Percentiles rank a stretch among this genome's conserved stretches.
Conservation (phyloP, 2,797 vertebrate species). For the Fratercula arctica region DNA sequence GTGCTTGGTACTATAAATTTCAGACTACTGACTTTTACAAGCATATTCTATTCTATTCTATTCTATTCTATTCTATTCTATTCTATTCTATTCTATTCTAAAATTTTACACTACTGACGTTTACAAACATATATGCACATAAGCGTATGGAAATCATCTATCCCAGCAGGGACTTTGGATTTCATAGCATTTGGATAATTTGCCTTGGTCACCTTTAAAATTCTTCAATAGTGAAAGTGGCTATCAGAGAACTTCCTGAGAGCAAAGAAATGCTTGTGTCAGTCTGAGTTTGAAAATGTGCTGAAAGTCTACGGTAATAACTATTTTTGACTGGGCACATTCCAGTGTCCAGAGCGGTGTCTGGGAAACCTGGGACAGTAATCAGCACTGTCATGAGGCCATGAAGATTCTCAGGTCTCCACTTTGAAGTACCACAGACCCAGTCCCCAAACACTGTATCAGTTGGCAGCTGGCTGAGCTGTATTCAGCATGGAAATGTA, state of each 20-base stretch:
- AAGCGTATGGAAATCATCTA: not conserved
- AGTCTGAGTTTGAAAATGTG: not conserved
- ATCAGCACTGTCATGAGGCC: rapidly evolving
- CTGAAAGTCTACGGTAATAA: not conserved
- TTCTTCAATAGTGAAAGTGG: not conserved
- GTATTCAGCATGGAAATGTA: not conserved
- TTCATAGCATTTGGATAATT: not conserved
- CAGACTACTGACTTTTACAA: not conserved
- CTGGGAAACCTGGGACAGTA: not conserved
- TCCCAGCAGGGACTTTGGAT: not conserved
- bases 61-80: not conserved
- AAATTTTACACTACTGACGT: not conserved
- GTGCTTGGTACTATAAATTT: not conserved
- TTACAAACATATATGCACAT: not conserved
- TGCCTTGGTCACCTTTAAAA: not conserved
- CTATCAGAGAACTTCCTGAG: not conserved
- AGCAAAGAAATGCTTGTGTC: not conserved
- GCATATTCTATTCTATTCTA: not conserved
- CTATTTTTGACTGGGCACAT: not conserved
- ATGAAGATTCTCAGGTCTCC: not conserved
- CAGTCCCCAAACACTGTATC: rapidly evolving
- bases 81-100: not conserved
- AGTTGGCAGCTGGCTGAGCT: not conserved
- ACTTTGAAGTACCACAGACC: not conserved
- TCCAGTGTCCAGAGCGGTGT: not conserved